Evolutionary conservation across 2,888 invertebrate genomes (phyloP), one percentile per base, ranked within the genome.

Genomic region (Hydrotaea cyrtoneurina): DNA sequence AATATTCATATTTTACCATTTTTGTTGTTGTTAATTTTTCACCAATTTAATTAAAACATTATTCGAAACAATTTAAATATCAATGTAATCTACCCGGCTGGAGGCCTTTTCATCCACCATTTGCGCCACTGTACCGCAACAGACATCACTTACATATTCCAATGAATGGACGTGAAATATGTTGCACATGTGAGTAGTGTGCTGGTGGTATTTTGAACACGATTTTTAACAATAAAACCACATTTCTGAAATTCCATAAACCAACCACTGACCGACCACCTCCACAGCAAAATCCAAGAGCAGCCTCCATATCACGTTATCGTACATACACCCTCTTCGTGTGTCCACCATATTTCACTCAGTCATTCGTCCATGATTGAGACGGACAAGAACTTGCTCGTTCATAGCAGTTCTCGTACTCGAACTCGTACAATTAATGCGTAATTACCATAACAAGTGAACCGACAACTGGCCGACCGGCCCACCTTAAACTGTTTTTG

Each of bases 141-240:
- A 59, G 26, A 26, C 59, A 59, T 10, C 23, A 26, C n/a, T n/a
- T n/a, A 43, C 43, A 43, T 10, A 43, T 10, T 31, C 31, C 3
- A 11, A 31, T 62, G 36, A 31, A 62, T 31, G 62, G 4, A 62
- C 26, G 62, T 62, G 17, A 62, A 62, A 17, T 62, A 62, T 62
- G 31, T 62, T 21, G 31, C 62, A 62, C 62, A 31, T 17, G 62
- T 62, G 62, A 62, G 62, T 62, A 31, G 13, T n/a, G 13, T n/a
- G 62, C 17, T 36, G 31, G n/a, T 62, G 31, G n/a, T 69, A 69
- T 46, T 46, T 46, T 21, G 46, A 69, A 46, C 69, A 69, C 46
- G 69, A 69, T 59, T 74, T 59, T 74, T 46, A 74, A 74, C 74
- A 74, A 74, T 59, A 43, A 74, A 74, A 74, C 74, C 74, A 26